Evolutionary conservation across 1,140 invertebrate species (phyloP).

Genomic region (Apis laboriosa): DNA sequence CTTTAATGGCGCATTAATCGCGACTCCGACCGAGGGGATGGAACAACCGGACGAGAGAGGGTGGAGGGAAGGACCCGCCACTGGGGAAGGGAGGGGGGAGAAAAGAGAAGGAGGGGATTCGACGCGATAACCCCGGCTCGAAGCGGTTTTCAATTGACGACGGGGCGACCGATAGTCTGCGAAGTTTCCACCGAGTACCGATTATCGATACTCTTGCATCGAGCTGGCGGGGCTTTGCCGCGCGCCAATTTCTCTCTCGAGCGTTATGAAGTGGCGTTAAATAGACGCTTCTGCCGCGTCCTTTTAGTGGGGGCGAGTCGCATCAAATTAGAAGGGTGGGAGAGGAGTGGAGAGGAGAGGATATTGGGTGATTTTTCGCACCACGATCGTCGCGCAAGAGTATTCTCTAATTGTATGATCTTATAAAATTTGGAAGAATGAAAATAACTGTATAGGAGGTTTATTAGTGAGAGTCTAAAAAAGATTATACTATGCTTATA

Average conservation of each 20-base stretch:
- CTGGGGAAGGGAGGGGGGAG: background rate
- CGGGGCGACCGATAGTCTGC: conserved; percentile 56
- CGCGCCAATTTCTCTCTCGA: conserved; percentile 18
- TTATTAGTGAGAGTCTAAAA: too few relatives aligned
- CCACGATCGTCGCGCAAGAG: too few relatives aligned
- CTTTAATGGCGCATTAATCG: conserved; percentile 69
- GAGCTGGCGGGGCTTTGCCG: conserved; percentile 14
- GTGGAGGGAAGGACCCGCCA: conserved; percentile 6
- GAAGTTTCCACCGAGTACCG: conserved; percentile 55
- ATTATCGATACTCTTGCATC: conserved; percentile 61
- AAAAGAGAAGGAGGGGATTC: conserved; percentile 22
- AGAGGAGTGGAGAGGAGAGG: too few relatives aligned
- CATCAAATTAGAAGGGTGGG: too few relatives aligned
- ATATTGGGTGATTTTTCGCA: too few relatives aligned
- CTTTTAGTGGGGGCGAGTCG: background rate
- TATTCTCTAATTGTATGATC: too few relatives aligned
- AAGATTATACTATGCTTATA: too few relatives aligned
- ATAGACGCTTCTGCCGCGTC: conserved; percentile 11
- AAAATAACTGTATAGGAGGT: too few relatives aligned
- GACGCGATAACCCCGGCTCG: conserved; percentile 55
- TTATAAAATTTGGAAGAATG: too few relatives aligned
- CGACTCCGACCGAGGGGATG: conserved; percentile 37
- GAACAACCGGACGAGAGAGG: background rate
- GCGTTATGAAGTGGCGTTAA: conserved; percentile 34
- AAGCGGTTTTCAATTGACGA: conserved; percentile 63